These are phyloP conservation scores for Clusia tigrina DNA, from an alignment of 2,888 invertebrate species.

Conservation along the genomic window DNA sequence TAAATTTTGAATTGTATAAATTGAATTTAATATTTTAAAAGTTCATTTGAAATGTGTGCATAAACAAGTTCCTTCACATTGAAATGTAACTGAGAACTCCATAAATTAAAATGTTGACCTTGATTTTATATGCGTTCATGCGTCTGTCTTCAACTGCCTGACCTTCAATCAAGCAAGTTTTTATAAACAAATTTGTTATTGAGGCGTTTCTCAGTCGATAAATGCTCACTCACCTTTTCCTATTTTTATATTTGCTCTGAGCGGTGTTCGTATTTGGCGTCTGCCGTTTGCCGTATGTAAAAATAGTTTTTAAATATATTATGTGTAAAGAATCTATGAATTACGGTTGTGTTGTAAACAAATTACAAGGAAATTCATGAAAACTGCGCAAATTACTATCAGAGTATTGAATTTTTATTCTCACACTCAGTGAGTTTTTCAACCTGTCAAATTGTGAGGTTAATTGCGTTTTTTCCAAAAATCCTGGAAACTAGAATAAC, in stretches of 20 bases:
- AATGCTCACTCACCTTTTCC: background rate
- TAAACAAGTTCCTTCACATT: background rate
- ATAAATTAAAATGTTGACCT: background rate
- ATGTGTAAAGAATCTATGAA: slow-evolving; percentile 11
- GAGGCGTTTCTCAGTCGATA: background rate
- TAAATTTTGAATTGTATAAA: no score
- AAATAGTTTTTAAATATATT: background rate
- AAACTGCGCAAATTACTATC: no score
- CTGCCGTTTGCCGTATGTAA: slow-evolving; percentile 26
- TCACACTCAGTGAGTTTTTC: no score
- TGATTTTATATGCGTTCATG: background rate
- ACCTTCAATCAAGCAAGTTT: background rate
- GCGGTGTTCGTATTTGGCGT: slow-evolving; percentile 37
- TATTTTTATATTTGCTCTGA: slow-evolving; percentile 14
- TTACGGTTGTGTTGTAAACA: background rate
- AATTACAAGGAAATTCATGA: no score
- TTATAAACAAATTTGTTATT: background rate
- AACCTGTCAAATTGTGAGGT: no score
- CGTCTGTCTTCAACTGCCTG: background rate
- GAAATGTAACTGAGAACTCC: background rate
- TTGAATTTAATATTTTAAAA: no score
- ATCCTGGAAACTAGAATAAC: background rate
- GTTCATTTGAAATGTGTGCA: no score
- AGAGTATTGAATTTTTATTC: no score
- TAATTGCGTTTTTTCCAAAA: no score